phyloP scores from a whole-genome alignment of 2,888 invertebrate species.

The Boloria euphrosyne region DNA sequence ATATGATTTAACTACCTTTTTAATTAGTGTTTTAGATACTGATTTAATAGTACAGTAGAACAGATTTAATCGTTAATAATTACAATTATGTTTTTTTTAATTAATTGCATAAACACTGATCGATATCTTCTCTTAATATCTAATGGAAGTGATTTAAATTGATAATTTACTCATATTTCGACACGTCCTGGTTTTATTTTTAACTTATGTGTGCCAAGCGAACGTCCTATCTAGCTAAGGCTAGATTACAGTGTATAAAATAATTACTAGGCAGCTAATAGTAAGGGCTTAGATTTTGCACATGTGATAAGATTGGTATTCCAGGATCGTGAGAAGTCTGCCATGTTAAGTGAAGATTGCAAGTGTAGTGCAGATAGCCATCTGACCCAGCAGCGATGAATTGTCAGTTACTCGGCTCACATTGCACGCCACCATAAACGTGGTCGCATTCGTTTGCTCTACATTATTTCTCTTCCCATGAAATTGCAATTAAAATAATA shows the following conservation, averaged over 20 bases:
- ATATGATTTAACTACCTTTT: constrained; percentile 5
- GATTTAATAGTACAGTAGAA: constrained; percentile 1
- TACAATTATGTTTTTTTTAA: background rate
- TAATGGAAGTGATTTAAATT: background rate
- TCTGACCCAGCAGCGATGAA: constrained; percentile 61
- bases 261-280: constrained; percentile 21
- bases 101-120: background rate
- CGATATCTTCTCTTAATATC: background rate
- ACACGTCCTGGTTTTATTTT: background rate
- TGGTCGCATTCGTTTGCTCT: constrained; percentile 52
- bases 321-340: constrained; percentile 42
- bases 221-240: background rate
- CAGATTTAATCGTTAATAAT: constrained; percentile 11
- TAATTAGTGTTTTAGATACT: constrained; percentile 1
- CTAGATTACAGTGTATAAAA: constrained; percentile 14
- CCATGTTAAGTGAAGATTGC: constrained; percentile 35
- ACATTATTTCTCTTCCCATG: constrained; percentile 53
- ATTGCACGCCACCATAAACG: constrained; percentile 66
- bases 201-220: too few species aligned
- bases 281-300: constrained; percentile 29
- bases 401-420: constrained; percentile 68
- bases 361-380: constrained; percentile 53
- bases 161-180: background rate
- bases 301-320: constrained; percentile 28
- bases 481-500: constrained; percentile 41